phyloP scores from a whole-genome alignment of 92 coral and sea anemone genomes.

The Parazoanthus atlanticus region DNA sequence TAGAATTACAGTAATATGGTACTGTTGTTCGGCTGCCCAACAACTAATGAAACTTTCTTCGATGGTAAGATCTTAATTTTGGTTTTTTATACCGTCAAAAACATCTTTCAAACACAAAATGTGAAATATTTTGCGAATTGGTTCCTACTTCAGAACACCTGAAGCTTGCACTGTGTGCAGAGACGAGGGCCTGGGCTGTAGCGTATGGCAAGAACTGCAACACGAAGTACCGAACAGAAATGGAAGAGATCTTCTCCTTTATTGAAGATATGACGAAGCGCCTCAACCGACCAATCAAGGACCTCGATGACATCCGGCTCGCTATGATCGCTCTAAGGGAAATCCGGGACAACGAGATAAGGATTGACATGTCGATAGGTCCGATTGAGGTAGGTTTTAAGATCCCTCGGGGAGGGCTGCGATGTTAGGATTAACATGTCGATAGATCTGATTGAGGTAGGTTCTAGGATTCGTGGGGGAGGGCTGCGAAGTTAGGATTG shows the following conservation, averaged over 20 bases:
- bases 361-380: constrained; percentile 87
- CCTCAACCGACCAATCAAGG: constrained; percentile 89
- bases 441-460: constrained; percentile 87
- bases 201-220: constrained; percentile 84
- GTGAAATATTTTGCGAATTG: not conserved
- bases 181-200: constrained; percentile 90
- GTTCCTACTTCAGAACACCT: constrained; percentile 62
- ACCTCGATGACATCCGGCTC: constrained; percentile 89
- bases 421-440: constrained; percentile 70
- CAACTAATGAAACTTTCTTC: too few species aligned
- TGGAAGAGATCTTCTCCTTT: constrained; percentile 83
- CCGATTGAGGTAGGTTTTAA: constrained; percentile 82
- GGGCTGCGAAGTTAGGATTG: not conserved
- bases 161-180: constrained; percentile 87
- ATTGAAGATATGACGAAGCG: constrained; percentile 89
- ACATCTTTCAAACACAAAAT: too few species aligned
- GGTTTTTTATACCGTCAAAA: not conserved
- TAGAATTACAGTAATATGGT: too few species aligned
- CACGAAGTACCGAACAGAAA: constrained; percentile 81
- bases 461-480: not conserved
- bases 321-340: constrained; percentile 88
- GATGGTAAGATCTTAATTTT: not conserved
- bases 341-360: constrained; percentile 87
- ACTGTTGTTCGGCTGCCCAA: too few species aligned
- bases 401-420: not conserved